These are phyloP conservation scores for Pammene fasciana DNA, from an alignment of 2,888 invertebrate species.

Conservation along the genomic window DNA sequence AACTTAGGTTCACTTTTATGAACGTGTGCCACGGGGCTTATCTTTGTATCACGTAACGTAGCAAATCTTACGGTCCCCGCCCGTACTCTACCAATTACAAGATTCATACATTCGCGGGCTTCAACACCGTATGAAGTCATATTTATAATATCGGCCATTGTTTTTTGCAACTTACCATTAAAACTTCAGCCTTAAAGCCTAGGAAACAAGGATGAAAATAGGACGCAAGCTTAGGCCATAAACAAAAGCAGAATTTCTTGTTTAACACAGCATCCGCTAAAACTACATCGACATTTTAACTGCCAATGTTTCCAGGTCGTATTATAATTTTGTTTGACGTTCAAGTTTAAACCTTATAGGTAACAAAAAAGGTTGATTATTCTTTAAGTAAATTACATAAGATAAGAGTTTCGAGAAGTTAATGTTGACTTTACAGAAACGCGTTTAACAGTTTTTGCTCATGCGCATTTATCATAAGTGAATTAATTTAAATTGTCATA, in stretches of 20 bases:
- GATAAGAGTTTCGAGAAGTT: constrained; percentile 10
- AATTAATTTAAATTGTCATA: constrained; percentile 80
- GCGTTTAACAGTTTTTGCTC: constrained; percentile 66
- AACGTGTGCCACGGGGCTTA: no score
- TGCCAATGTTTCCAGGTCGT: constrained; percentile 1
- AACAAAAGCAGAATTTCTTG: constrained; percentile 59
- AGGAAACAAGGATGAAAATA: constrained; percentile 44
- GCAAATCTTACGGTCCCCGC: no score
- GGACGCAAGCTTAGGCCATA: constrained; percentile 43
- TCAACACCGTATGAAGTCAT: constrained; percentile 64
- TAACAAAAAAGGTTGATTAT: background rate
- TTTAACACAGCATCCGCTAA: constrained; percentile 65
- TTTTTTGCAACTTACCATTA: constrained; percentile 46
- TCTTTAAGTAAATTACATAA: background rate
- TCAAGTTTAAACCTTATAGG: background rate
- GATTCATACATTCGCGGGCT: constrained; percentile 68
- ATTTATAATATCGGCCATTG: constrained; percentile 63
- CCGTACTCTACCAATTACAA: constrained; percentile 72
- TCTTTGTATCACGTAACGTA: no score
- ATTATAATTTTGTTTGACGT: background rate
- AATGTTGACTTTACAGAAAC: constrained; percentile 60
- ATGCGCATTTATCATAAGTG: constrained; percentile 73
- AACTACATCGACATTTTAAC: constrained; percentile 61
- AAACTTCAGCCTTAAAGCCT: constrained; percentile 44
- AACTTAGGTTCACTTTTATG: no score